A percentile compares a stretch with the other conserved stretches of the same genome.
Evolutionary conservation across 2,113 vertebrate genomes (phyloP).

Genomic region (Patagioenas fasciata): DNA sequence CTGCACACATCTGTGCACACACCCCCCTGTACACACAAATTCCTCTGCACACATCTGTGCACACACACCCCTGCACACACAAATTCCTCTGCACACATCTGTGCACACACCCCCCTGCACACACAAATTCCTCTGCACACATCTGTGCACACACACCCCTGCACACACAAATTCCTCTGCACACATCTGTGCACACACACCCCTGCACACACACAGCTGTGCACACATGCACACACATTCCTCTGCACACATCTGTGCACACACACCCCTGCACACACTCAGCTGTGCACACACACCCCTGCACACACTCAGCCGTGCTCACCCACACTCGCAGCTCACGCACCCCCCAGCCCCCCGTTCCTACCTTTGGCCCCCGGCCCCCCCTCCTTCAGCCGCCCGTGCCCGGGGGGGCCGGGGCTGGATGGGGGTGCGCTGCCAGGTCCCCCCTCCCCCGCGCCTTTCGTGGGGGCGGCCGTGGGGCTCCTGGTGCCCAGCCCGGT

Average conservation of each 20-base stretch:
- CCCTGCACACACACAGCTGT: neutral
- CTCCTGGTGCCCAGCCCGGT: too few species aligned
- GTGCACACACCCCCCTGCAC: too few species aligned
- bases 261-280: neutral
- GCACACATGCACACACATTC: neutral
- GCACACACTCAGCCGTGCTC: neutral
- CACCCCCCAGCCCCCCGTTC: neutral
- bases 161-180: neutral
- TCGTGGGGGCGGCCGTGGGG: neutral
- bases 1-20: too few species aligned
- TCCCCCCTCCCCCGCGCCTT: too few species aligned
- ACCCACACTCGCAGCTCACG: neutral
- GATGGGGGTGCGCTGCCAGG: neutral
- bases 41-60: too few species aligned
- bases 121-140: too few species aligned
- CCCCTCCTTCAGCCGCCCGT: neutral
- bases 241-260: neutral
- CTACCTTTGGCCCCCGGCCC: neutral
- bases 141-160: neutral
- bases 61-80: too few species aligned
- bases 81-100: too few species aligned
- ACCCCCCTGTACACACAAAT: too few species aligned
- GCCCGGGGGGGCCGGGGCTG: neutral
- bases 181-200: neutral
- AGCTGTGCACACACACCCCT: neutral